phyloP scores from a whole-genome alignment of 2,888 invertebrate genomes.

The Erynnis tages region DNA sequence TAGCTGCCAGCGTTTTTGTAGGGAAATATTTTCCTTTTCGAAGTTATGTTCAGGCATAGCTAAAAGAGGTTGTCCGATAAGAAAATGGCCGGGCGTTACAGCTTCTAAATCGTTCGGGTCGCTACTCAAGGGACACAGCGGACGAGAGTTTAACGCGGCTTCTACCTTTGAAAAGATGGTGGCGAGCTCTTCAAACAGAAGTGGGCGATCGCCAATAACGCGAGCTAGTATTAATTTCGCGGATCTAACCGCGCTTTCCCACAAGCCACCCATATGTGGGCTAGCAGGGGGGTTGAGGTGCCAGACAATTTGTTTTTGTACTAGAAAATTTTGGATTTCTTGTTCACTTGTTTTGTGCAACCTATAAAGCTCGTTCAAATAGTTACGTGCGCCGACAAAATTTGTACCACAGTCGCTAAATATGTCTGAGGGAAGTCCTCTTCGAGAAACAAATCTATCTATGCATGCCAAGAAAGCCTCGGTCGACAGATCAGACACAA shows the following conservation, averaged over 20 bases:
- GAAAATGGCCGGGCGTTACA: conserved; percentile 28
- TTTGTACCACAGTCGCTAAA: conserved; percentile 31
- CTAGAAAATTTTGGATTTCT: conserved; percentile 29
- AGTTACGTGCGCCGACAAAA: conserved; percentile 24
- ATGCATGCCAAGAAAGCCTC: conserved; percentile 29
- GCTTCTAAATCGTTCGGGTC: conserved; percentile 39
- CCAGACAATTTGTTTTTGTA: conserved; percentile 4
- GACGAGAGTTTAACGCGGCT: conserved; percentile 27
- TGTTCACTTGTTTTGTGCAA: conserved; percentile 30
- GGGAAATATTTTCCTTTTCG: neutral
- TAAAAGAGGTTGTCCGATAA: conserved; percentile 27
- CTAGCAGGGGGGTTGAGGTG: conserved; percentile 25
- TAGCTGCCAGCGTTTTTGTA: conserved; percentile 14
- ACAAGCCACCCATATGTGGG: conserved; percentile 5
- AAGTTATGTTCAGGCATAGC: conserved; percentile 15
- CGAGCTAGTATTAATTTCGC: conserved; percentile 28
- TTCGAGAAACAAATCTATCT: conserved; percentile 27
- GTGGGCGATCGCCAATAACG: conserved; percentile 33
- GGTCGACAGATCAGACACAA: conserved; percentile 10
- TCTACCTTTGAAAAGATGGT: conserved; percentile 34
- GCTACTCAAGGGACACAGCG: conserved; percentile 31
- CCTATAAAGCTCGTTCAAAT: conserved; percentile 27
- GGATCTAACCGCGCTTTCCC: conserved; percentile 21
- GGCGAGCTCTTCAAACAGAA: conserved; percentile 6
- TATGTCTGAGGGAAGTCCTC: conserved; percentile 24